Evolutionary conservation across 1,140 invertebrate genomes (phyloP).

Genomic region (Brachionus sp.): DNA sequence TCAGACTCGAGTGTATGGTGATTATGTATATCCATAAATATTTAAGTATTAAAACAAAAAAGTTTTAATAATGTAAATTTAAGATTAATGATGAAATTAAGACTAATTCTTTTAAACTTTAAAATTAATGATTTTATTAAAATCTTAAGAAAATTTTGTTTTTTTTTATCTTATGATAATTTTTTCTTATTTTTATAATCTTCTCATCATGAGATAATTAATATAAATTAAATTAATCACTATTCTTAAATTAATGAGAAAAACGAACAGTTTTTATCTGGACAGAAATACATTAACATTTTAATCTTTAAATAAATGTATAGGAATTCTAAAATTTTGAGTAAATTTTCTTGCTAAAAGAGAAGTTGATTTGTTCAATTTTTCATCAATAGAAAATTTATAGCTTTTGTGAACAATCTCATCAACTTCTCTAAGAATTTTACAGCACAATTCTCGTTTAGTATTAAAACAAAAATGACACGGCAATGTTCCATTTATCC

Average conservation of each 20-base stretch:
- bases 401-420: background rate
- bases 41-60: too few relatives aligned
- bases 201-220: too few relatives aligned
- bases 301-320: slow-evolving; percentile 27
- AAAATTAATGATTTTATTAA: too few relatives aligned
- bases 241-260: background rate
- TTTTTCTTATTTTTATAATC: too few relatives aligned
- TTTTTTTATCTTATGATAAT: too few relatives aligned
- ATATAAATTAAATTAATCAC: too few relatives aligned
- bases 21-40: too few relatives aligned
- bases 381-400: background rate
- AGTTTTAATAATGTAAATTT: too few relatives aligned
- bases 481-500: background rate
- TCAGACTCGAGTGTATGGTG: too few relatives aligned
- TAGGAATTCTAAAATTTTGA: slow-evolving; percentile 1
- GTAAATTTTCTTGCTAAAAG: background rate
- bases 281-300: background rate
- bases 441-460: background rate
- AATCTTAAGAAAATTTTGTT: too few relatives aligned
- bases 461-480: slow-evolving; percentile 17
- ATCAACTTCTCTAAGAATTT: slow-evolving; percentile 9
- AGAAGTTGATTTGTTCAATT: background rate
- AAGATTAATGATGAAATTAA: too few relatives aligned
- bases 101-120: too few relatives aligned
- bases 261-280: background rate